Evolutionary conservation across 2,113 vertebrate species (phyloP).

Genomic region (Crotalus horridus): DNA sequence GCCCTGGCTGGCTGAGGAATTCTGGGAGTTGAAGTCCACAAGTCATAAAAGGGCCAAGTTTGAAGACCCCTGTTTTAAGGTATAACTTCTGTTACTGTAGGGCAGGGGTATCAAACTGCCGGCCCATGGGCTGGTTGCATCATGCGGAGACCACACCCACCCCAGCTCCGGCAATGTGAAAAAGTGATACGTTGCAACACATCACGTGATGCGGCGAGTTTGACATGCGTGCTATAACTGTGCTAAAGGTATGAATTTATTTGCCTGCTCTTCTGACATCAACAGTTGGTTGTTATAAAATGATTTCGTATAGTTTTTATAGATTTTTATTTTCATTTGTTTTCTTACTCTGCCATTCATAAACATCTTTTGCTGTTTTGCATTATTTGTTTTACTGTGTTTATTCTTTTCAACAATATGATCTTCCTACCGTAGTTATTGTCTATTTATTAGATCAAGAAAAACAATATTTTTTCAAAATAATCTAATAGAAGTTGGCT

Average conservation of each 20-base stretch:
- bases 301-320: background rate
- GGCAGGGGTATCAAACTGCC: background rate
- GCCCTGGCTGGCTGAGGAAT: too few species aligned
- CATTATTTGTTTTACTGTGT: background rate
- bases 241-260: background rate
- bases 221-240: background rate
- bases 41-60: too few species aligned
- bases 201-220: too few species aligned
- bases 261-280: background rate
- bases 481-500: background rate
- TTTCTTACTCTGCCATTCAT: background rate
- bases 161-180: too few species aligned
- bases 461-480: background rate
- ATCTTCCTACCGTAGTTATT: background rate
- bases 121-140: too few species aligned
- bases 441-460: background rate
- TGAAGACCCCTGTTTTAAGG: background rate
- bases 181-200: too few species aligned
- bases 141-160: too few species aligned
- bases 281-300: background rate
- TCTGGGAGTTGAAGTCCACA: too few species aligned
- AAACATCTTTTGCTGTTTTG: background rate
- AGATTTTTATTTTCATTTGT: background rate
- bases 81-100: background rate
- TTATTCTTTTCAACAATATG: background rate